Conservation (phyloP, 2,888 invertebrate genomes). For the Elmis aenea region DNA sequence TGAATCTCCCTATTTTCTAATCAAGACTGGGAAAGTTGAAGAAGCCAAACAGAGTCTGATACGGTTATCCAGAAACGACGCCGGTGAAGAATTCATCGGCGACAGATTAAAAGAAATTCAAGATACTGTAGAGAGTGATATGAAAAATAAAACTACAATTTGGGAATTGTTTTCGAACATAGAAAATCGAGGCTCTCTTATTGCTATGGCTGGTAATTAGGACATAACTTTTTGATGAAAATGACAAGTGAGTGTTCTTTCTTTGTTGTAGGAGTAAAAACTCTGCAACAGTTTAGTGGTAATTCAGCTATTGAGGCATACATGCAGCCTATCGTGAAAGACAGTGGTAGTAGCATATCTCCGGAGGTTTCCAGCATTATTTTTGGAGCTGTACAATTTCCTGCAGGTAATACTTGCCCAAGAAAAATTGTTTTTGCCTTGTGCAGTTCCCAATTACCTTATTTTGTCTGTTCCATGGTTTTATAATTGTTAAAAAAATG, state of each 20-base stretch:
- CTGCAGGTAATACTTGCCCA: slow-evolving; percentile 51
- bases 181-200: background rate
- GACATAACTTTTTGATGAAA: background rate
- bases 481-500: too few relatives aligned
- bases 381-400: slow-evolving; percentile 53
- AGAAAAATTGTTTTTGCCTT: too few relatives aligned
- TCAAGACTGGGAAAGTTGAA: slow-evolving; percentile 39
- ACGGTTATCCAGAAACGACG: slow-evolving; percentile 23
- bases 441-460: too few relatives aligned
- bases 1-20: slow-evolving; percentile 46
- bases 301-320: slow-evolving; percentile 56
- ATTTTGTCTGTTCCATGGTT: too few relatives aligned
- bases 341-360: slow-evolving; percentile 49
- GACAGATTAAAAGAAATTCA: background rate
- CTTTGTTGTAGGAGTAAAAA: slow-evolving; percentile 49
- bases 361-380: slow-evolving; percentile 54
- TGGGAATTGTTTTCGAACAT: slow-evolving; percentile 1
- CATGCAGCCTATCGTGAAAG: slow-evolving; percentile 54
- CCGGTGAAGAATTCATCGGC: background rate
- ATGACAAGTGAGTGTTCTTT: background rate
- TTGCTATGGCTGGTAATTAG: background rate
- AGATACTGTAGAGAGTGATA: slow-evolving; percentile 1
- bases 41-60: slow-evolving; percentile 34
- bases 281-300: slow-evolving; percentile 58
- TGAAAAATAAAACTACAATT: background rate